Conservation (phyloP, 2,797 vertebrate genomes). For the Chloroceryle inda region DNA sequence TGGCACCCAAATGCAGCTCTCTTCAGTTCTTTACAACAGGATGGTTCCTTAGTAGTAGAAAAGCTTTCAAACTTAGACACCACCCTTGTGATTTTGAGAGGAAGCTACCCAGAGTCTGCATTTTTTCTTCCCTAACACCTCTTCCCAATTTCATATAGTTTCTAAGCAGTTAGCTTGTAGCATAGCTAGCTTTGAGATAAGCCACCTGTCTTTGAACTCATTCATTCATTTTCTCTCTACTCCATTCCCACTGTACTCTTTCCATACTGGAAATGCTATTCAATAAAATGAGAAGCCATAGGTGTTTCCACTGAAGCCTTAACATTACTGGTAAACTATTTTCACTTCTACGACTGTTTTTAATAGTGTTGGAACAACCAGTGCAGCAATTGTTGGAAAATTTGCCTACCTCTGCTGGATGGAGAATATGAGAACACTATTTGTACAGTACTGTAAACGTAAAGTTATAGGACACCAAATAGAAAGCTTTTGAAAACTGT, state of each 20-base stretch:
- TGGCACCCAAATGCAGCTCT: background rate
- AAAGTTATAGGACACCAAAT: background rate
- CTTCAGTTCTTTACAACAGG: background rate
- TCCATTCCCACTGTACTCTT: background rate
- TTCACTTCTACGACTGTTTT: constrained; percentile 41
- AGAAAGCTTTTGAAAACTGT: constrained; percentile 18
- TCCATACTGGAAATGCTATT: background rate
- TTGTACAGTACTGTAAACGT: background rate
- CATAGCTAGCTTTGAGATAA: background rate
- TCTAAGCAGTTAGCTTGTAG: background rate
- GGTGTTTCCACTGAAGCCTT: constrained; percentile 15
- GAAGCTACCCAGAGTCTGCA: background rate
- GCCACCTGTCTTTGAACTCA: background rate
- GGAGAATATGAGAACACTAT: background rate
- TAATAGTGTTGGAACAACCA: constrained; percentile 32
- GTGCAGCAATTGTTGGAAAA: background rate
- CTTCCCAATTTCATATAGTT: background rate
- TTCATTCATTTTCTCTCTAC: background rate
- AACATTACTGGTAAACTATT: constrained; percentile 8
- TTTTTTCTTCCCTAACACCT: background rate
- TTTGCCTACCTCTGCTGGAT: background rate
- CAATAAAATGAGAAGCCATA: constrained; percentile 8
- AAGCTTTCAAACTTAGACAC: background rate
- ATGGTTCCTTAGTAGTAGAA: background rate
- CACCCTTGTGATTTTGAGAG: background rate